Percentiles rank a stretch among this genome's conserved stretches.
Evolutionary conservation across 2,888 invertebrate genomes (phyloP).

Genomic region (Standfussiana lucernea): DNA sequence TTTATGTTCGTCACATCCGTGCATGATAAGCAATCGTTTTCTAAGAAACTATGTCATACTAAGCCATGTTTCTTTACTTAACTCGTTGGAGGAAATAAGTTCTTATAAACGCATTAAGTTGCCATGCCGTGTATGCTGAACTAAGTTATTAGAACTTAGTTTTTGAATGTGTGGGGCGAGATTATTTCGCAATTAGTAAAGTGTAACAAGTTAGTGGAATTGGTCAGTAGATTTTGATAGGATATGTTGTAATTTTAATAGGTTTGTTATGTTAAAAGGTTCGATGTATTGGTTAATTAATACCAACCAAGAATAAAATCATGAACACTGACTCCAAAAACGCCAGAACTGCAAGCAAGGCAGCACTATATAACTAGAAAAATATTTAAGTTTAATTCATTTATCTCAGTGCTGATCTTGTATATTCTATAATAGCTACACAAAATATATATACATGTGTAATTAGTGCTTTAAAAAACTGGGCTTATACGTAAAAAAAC

Average conservation of each 20-base stretch:
- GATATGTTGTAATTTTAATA: neutral
- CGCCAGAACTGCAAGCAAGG: too few relatives aligned
- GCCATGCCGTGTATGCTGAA: conserved; percentile 38
- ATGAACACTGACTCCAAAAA: neutral
- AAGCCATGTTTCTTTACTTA: conserved; percentile 62
- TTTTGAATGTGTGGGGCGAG: conserved; percentile 37
- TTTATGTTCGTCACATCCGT: conserved; percentile 78
- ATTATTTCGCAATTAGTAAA: conserved; percentile 52
- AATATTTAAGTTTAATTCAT: neutral
- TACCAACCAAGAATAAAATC: neutral
- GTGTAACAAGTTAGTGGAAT: conserved; percentile 4
- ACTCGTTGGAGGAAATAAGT: conserved; percentile 67
- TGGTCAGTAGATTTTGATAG: conserved; percentile 9
- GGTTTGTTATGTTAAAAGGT: too few relatives aligned
- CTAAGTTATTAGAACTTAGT: conserved; percentile 56
- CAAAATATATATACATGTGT: neutral
- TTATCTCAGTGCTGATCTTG: neutral
- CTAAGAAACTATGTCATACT: conserved; percentile 74
- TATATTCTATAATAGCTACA: neutral
- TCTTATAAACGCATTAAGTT: conserved; percentile 68
- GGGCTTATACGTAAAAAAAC: neutral
- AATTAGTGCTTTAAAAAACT: neutral
- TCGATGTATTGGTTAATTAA: neutral
- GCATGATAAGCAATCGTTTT: conserved; percentile 76
- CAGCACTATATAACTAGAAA: neutral